Conservation (phyloP, 1,140 invertebrate genomes). For the Drosophila persimilis region DNA sequence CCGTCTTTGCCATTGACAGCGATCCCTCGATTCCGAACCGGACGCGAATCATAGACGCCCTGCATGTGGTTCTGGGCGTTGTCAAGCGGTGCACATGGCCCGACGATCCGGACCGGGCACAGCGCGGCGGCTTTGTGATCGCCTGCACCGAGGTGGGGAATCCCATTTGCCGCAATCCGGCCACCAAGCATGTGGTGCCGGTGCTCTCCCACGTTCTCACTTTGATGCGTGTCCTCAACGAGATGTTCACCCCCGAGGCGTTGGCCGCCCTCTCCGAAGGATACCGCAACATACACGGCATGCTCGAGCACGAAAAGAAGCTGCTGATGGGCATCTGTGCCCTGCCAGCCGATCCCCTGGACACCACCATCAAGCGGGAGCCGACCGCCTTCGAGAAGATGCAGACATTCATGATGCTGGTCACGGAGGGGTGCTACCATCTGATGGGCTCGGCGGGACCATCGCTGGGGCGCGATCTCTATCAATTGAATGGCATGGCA, state of each 20-base stretch:
- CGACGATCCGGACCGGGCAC: slow-evolving; percentile 90
- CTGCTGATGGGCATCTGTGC: slow-evolving; percentile 86
- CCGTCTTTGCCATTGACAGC: slow-evolving; percentile 83
- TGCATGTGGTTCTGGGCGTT: slow-evolving; percentile 91
- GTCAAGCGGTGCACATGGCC: slow-evolving; percentile 94
- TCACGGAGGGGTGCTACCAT: slow-evolving; percentile 90
- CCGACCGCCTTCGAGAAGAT: slow-evolving; percentile 89
- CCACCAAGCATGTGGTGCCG: slow-evolving; percentile 90
- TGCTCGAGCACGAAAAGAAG: slow-evolving; percentile 89
- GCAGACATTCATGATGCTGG: slow-evolving; percentile 89
- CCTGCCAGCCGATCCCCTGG: slow-evolving; percentile 83
- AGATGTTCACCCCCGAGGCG: slow-evolving; percentile 89
- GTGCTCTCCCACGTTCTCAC: slow-evolving; percentile 90
- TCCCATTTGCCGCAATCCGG: slow-evolving; percentile 92
- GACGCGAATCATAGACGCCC: slow-evolving; percentile 86
- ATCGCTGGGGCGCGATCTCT: slow-evolving; percentile 92
- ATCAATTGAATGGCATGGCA: slow-evolving; percentile 87
- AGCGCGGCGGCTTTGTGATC: slow-evolving; percentile 91
- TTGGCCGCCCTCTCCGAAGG: slow-evolving; percentile 86
- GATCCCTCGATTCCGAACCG: slow-evolving; percentile 83
- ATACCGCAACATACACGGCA: slow-evolving; percentile 87
- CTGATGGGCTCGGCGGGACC: slow-evolving; percentile 90
- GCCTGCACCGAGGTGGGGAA: slow-evolving; percentile 89
- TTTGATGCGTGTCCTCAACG: slow-evolving; percentile 90
- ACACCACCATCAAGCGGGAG: slow-evolving; percentile 82